These are phyloP conservation scores for Pecten maximus DNA, from an alignment of 2,888 invertebrate species.

Conservation along the genomic window DNA sequence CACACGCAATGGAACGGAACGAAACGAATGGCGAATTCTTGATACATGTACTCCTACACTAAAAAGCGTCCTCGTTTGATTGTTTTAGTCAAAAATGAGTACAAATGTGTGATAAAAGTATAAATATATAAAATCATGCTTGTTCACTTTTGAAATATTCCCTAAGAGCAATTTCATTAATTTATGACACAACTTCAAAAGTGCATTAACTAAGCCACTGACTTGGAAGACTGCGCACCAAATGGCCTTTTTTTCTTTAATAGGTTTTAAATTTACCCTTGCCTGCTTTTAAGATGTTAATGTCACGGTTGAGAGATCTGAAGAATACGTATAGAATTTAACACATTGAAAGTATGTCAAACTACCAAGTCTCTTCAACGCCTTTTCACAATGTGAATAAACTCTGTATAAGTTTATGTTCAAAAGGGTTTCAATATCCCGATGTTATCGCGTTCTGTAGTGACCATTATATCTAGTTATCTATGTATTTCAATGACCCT, in stretches of 20 bases:
- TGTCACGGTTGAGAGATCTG: not conserved
- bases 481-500: not conserved
- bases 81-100: conserved; percentile 18
- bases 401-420: conserved; percentile 6
- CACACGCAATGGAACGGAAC: not conserved
- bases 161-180: conserved; percentile 2
- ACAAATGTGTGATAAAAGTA: not conserved
- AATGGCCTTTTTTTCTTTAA: conserved; percentile 18
- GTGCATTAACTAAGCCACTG: not conserved
- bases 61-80: not conserved
- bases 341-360: conserved; percentile 27
- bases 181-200: conserved; percentile 32
- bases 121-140: conserved; percentile 1
- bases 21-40: not conserved
- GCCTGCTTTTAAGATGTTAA: conserved; percentile 13
- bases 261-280: conserved; percentile 33
- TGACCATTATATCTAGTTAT: not conserved
- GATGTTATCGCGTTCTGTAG: not conserved
- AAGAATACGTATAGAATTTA: conserved; percentile 16
- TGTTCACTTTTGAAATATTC: conserved; percentile 25
- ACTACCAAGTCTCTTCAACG: not conserved
- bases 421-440: conserved; percentile 23
- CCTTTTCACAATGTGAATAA: conserved; percentile 8
- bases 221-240: not conserved
- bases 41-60: not conserved